These are phyloP conservation scores for Austrofundulus limnaeus DNA, from an alignment of 2,113 vertebrate species.

Conservation along the genomic window DNA sequence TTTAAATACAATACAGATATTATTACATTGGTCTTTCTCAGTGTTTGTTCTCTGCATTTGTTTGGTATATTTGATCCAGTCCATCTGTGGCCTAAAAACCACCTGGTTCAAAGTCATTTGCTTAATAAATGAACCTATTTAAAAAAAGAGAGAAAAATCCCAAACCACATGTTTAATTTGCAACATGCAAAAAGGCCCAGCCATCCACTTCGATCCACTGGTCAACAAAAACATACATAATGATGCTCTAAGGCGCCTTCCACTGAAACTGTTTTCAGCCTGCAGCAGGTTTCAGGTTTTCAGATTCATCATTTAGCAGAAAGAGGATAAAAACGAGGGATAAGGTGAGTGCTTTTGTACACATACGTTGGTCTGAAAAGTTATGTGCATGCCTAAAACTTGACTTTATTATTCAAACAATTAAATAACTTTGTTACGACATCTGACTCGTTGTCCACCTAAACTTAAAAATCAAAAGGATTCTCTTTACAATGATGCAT, in stretches of 20 bases:
- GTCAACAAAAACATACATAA: neutral
- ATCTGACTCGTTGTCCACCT: too few species aligned
- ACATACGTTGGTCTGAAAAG: too few species aligned
- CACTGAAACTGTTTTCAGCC: neutral
- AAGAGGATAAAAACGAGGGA: neutral
- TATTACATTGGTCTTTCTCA: too few species aligned
- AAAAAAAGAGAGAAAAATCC: conserved; percentile 3
- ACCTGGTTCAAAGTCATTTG: too few species aligned
- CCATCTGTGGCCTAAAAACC: too few species aligned
- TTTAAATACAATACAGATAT: too few species aligned
- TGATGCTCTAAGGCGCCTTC: neutral
- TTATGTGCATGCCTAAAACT: too few species aligned
- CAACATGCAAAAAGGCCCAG: conserved; percentile 15
- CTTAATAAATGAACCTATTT: conserved; percentile 19
- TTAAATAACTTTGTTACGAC: too few species aligned
- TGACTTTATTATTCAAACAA: too few species aligned
- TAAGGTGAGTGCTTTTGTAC: neutral
- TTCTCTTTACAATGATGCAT: neutral
- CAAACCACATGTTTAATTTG: neutral
- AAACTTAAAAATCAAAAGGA: neutral
- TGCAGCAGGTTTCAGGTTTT: neutral
- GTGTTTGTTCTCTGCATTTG: too few species aligned
- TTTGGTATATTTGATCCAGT: too few species aligned
- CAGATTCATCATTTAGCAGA: neutral
- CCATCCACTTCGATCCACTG: neutral